Conservation (phyloP, 2,113 vertebrate genomes). For the Laticauda colubrina region DNA sequence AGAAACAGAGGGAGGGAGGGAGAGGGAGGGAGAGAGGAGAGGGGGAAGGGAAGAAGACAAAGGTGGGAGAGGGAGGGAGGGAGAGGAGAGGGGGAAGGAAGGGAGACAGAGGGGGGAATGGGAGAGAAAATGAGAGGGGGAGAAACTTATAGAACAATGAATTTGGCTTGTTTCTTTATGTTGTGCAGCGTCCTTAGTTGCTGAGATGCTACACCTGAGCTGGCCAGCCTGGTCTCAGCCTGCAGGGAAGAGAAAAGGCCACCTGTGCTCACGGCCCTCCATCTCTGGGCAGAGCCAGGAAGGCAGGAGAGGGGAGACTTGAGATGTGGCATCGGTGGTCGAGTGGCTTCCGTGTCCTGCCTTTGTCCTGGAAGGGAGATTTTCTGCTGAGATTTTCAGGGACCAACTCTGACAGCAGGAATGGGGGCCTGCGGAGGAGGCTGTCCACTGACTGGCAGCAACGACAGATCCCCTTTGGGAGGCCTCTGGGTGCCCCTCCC, state of each 20-base stretch:
- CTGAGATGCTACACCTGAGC: neutral
- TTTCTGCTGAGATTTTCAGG: neutral
- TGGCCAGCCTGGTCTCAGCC: neutral
- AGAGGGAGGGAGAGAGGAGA: neutral
- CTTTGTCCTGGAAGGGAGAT: no score
- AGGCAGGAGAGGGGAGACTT: neutral
- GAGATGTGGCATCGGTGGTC: no score
- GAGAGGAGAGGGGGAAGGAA: neutral
- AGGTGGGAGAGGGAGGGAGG: no score
- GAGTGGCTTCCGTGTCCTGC: no score
- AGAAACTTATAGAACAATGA: neutral
- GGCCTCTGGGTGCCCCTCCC: neutral
- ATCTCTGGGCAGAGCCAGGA: neutral
- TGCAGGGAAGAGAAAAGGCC: neutral
- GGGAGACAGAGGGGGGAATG: neutral
- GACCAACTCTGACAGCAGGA: neutral
- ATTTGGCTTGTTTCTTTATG: neutral
- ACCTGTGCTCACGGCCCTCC: neutral
- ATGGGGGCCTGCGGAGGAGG: neutral
- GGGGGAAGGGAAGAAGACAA: neutral
- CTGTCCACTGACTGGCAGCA: neutral
- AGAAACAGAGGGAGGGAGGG: accelerated
- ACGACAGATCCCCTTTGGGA: neutral
- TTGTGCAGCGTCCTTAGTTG: neutral
- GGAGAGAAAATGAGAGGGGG: neutral